Evolutionary conservation across 2,797 vertebrate genomes (phyloP), one percentile per base, ranked within the genome.

Genomic region (Diplodus sargus): DNA sequence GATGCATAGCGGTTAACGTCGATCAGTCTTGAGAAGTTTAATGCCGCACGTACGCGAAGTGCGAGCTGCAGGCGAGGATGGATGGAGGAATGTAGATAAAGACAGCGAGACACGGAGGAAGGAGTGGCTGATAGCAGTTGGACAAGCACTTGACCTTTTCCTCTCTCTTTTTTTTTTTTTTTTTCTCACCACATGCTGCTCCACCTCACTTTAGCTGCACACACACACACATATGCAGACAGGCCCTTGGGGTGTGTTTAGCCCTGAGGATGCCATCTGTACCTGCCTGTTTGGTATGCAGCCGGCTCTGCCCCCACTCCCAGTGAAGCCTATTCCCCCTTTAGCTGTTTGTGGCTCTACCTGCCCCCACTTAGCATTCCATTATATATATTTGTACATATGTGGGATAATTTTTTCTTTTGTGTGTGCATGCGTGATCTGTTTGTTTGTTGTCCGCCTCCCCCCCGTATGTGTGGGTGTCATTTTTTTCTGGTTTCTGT

Each of bases 231-330:
- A 56, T 53, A 56, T 18, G 22, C 83, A 64, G 6, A 78, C 69
- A 65, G 63, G 76, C 83, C 89, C 87, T 82, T 53, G 15, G 90
- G 90, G 88, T 90, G 86, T 88, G 85, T 88, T 89, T 88, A 87
- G 89, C 90, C 82, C 82, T 83, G 82, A 90, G 88, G 91, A 89
- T 85, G 82, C 90, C 92, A 93, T 94, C 92, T 94, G 90, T 90
- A 92, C 89, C 79, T 91, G 82, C 82, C 90, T 93, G 87, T 76
- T 92, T 92, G 90, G 86, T 91, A 90, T 92, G 88, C 90, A 86
- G 74, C 67, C 70, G 56, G 77, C 76, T 89, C 82, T 85, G 72
- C 84, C 82, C 72, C 71, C 76, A 66, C 58, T 81, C 66, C 52
- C 83, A 73, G 47, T 30, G 47, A 87, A 78, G 73, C 66, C 60